Evolutionary conservation across 2,113 vertebrate species (phyloP), one percentile per base, ranked within the genome.

Genomic region (Hepsetus odoe): DNA sequence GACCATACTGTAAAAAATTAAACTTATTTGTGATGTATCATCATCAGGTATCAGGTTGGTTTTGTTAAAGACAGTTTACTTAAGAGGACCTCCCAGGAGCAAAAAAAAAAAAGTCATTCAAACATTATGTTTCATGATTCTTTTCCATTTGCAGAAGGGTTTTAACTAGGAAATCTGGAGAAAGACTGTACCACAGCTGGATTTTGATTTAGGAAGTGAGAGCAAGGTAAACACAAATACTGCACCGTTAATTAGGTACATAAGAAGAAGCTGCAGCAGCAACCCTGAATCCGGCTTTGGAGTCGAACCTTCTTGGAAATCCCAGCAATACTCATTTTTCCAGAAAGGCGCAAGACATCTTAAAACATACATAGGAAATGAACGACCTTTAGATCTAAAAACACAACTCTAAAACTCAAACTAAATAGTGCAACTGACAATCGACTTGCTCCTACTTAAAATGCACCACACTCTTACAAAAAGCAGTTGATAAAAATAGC

Each of bases 291-390:
- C 30, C 8, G 30, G 59, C 59, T 33, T 30, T 18, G 30, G 1
- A 32, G 59, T 30, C 5, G 11, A 22, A 55, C n/a, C 22, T 22
- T 24, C 8, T 24, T 1, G n/a, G 9, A 3, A 40, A 32, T 20
- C 35, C 22, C 51, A 72, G 53, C 22, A 58, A 42, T 40, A n/a
- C 32, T 26, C 12, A 2, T 18, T 32, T 5, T n/a, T n/a, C 7
- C 28, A 75, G 49, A 40, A 67, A 76, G 62, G 74, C 74, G 67
- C 62, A 22, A 66, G n/a, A 66, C 22, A 55, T 16, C 18, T 18
- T 18, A 55, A 67, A 56, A 28, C 33, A 35, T n/a, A 16, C 4
- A 65, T 0, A 65, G 35, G 20, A 20, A 4, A 6, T 5, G 4
- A 10, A 56, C 12, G 55, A 16, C 26, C 24, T 30, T 11, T 38